These are phyloP conservation scores for Ganaspis sp. DNA, from an alignment of 1,140 invertebrate genomes.

Conservation along the genomic window DNA sequence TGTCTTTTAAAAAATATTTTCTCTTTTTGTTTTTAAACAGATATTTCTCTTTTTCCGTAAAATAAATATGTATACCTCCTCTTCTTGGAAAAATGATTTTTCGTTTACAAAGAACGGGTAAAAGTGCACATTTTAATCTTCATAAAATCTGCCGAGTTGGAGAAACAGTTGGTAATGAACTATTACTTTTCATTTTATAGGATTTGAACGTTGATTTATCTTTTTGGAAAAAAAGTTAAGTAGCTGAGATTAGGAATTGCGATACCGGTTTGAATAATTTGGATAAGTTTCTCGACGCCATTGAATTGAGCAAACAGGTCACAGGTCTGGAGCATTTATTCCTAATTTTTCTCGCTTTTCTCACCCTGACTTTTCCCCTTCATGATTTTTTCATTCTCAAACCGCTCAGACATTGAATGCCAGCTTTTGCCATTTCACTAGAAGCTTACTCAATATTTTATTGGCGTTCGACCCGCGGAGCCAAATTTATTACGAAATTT, in stretches of 20 bases:
- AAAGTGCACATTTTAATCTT: too few relatives aligned
- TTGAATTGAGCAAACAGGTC: conserved; percentile 21
- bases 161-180: too few relatives aligned
- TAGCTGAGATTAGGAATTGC: not conserved
- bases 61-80: too few relatives aligned
- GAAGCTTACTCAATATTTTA: conserved; percentile 15
- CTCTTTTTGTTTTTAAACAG: too few relatives aligned
- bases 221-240: not conserved
- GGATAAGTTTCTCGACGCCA: not conserved
- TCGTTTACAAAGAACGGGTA: too few relatives aligned
- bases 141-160: too few relatives aligned
- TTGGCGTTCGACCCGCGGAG: not conserved
- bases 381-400: not conserved
- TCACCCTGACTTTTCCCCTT: not conserved
- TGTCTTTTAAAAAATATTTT: too few relatives aligned
- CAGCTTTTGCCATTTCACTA: not conserved
- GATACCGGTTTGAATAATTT: conserved; percentile 11
- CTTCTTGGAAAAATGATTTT: too few relatives aligned
- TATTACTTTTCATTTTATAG: too few relatives aligned
- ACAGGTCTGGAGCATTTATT: not conserved
- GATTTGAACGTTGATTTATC: not conserved
- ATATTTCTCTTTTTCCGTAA: too few relatives aligned
- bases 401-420: not conserved
- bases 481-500: conserved; percentile 16
- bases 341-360: not conserved